Evolutionary conservation across 2,888 invertebrate genomes (phyloP), one percentile per base, ranked within the genome.

Genomic region (Tineola bisselliella): DNA sequence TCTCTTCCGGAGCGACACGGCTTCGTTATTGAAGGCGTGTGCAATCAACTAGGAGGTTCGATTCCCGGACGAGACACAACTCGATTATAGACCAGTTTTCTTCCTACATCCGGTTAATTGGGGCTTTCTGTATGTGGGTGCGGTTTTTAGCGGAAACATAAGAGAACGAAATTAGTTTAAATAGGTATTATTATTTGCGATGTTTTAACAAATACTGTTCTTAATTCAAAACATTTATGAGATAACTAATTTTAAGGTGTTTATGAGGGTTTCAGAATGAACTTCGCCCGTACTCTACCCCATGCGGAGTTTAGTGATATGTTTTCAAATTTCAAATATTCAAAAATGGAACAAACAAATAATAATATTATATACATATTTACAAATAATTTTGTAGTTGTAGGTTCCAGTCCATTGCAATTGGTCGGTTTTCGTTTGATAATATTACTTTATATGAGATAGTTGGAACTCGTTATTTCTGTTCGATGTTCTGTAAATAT

Each of bases 391-490:
- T 38, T 38, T 38, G 3, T 38, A n/a, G 38, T 38, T 31, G 10
- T 31, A 31, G 31, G 31, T 31, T 10, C 31, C 31, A 5, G 31
- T 31, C n/a, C n/a, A n/a, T n/a, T n/a, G n/a, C 25, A 2, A 25
- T 25, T 2, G 25, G 38, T 38, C 38, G 25, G 25, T 3, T 38
- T 38, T 38, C 10, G 38, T 48, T 48, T 48, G 48, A n/a, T 15
- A 48, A 48, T 48, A 15, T 17, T 48, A 48, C n/a, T 48, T 48
- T 13, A 48, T 17, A 48, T 6, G 48, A 48, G 10, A 73, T 79
- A 77, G 79, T 78, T 74, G 67, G 68, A 67, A 71, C 79, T 82
- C 81, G 76, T 82, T 82, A 82, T 81, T 78, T 68, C 76, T 81
- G 82, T 66, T 65, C 72, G 68, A 68, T 78, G 80, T 68, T 68